Conservation (phyloP, 2,888 invertebrate species). For the Tiphia femorata region DNA sequence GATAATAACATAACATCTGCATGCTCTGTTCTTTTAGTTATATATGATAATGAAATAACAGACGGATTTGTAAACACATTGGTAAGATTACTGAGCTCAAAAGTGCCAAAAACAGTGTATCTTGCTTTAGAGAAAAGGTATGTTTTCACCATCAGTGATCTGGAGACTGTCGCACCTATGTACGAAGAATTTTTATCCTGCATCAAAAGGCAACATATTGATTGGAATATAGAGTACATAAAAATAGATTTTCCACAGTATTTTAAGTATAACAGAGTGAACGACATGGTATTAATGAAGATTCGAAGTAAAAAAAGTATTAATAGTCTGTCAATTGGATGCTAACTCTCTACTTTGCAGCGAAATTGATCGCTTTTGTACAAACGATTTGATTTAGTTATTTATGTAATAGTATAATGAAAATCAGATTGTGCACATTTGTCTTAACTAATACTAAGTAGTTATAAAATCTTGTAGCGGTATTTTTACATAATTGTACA, state of each 20-base stretch:
- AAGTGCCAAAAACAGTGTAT: constrained; percentile 75
- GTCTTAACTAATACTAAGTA: too few species aligned
- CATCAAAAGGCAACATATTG: constrained; percentile 69
- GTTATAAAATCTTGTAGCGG: too few species aligned
- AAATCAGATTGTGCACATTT: neutral
- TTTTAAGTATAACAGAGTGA: constrained; percentile 84
- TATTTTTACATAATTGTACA: too few species aligned
- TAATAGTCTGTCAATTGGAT: neutral
- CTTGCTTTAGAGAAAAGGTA: constrained; percentile 88
- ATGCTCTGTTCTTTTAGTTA: constrained; percentile 73
- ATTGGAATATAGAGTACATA: constrained; percentile 75
- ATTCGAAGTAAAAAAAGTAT: constrained; percentile 66
- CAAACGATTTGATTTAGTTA: constrained; percentile 7
- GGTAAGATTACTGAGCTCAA: constrained; percentile 75
- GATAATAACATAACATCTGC: too few species aligned
- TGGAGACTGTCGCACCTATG: constrained; percentile 88
- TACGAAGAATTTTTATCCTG: constrained; percentile 84
- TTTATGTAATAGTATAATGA: neutral
- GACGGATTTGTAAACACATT: constrained; percentile 83
- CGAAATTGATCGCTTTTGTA: constrained; percentile 4
- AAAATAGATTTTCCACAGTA: constrained; percentile 83
- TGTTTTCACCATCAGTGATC: constrained; percentile 85
- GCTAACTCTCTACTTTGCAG: neutral
- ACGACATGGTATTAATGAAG: constrained; percentile 82
- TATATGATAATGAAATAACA: constrained; percentile 87